Conservation (phyloP, 2,797 vertebrate species). For the Epinephelus malabaricus region DNA sequence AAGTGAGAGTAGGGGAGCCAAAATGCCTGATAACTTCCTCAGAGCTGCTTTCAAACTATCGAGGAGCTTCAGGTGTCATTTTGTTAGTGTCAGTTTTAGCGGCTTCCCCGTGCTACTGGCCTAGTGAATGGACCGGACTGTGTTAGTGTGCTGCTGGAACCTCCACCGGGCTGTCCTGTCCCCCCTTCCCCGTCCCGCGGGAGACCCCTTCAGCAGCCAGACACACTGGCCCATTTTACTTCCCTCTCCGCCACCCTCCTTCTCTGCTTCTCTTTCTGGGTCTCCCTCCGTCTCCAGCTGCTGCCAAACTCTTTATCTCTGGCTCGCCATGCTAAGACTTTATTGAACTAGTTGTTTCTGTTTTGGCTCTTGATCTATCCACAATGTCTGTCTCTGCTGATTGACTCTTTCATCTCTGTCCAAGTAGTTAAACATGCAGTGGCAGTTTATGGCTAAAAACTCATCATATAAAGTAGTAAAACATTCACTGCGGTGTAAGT, state of each 20-base stretch:
- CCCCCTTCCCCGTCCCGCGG: constrained; percentile 64
- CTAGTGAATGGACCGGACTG: constrained; percentile 67
- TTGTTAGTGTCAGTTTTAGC: neutral
- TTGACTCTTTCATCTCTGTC: constrained; percentile 33
- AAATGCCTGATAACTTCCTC: neutral
- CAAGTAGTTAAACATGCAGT: constrained; percentile 16
- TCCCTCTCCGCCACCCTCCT: constrained; percentile 44
- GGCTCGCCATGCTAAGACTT: constrained; percentile 12
- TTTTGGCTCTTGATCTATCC: constrained; percentile 40
- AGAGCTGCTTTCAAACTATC: neutral
- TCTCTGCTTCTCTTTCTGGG: constrained; percentile 33
- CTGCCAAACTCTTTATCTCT: constrained; percentile 64
- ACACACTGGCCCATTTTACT: constrained; percentile 83
- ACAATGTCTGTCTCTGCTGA: constrained; percentile 27
- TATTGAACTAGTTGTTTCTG: constrained; percentile 48
- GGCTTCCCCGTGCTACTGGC: constrained; percentile 66
- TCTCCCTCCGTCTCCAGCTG: constrained; percentile 63
- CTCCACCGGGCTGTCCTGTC: constrained; percentile 64
- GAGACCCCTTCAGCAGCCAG: constrained; percentile 76
- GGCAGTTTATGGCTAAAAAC: constrained; percentile 29
- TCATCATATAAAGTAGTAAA: constrained; percentile 24
- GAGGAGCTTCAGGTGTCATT: neutral
- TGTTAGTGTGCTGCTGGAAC: constrained; percentile 72
- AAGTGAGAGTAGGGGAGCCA: neutral
- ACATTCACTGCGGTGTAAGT: constrained; percentile 28